Evolutionary conservation across 2,888 invertebrate genomes (phyloP), one percentile per base, ranked within the genome.

Genomic region (Arenicola marina): DNA sequence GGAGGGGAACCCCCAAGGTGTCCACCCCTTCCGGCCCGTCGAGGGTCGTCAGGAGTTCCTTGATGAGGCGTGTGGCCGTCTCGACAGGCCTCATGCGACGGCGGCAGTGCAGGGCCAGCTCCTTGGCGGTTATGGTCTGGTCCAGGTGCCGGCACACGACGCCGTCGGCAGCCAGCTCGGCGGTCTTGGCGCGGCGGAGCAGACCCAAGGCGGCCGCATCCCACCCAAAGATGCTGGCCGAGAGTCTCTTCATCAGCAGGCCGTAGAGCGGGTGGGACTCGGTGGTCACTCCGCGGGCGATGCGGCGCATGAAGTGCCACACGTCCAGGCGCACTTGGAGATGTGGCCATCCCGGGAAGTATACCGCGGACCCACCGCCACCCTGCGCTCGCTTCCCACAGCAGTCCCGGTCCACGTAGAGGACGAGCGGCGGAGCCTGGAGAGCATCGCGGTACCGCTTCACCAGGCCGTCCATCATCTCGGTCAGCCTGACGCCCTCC

Each of bases 401-500:
- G 56, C 75, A 76, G 57, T 73, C 73, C 4, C 70, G 43, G 61
- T 75, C 75, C 2, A 72, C 71, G 56, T 75, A 75, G 21, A 75
- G 48, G 1, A 74, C 45, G n/a, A 53, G 2, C 0, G 76, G 73
- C 2, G 73, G 69, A 1, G 51, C 56, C 1, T 65, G 62, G 21
- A 53, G 58, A 0, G 69, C 74, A 28, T 24, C 33, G n/a, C 11
- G 1, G 62, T 73, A 73, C 2, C 73, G 54, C 2, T 34, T 21
- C 2, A 70, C 46, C 24, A 75, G 31, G 0, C 74, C 74, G 0
- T 24, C 31, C 0, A 63, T 45, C 70, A 74, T 72, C 7, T 26
- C 18, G 1, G 26, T 48, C 1, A 75, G 62, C 4, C 71, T 71
- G 2, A 34, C 21, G 1, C 72, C 72, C 43, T 74, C 73, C 0